Percentiles rank a stretch among this genome's conserved stretches.
These are phyloP conservation scores for Bettongia penicillata DNA, from an alignment of 2,113 vertebrate genomes.

Conservation along the genomic window DNA sequence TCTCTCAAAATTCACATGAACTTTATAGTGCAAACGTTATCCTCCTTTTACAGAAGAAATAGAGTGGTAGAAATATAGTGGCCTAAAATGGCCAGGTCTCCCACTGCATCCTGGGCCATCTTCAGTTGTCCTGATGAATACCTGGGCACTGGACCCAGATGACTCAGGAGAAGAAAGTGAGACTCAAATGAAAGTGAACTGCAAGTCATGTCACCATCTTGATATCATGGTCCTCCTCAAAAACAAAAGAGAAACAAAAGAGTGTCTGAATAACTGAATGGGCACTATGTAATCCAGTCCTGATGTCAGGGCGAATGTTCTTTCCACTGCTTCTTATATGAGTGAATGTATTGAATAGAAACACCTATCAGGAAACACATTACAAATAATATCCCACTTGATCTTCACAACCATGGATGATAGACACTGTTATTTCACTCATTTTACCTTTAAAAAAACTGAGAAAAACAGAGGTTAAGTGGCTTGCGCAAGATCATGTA, in stretches of 20 bases:
- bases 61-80: neutral
- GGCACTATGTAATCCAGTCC: neutral
- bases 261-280: neutral
- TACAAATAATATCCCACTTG: neutral
- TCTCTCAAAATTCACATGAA: neutral
- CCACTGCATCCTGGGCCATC: no score
- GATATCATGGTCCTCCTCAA: no score
- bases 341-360: conserved; percentile 18
- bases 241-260: no score
- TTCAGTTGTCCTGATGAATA: no score
- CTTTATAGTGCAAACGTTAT: neutral
- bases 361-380: neutral
- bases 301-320: neutral
- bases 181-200: no score
- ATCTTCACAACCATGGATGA: neutral
- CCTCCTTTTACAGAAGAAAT: neutral
- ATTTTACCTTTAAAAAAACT: neutral
- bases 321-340: conserved; percentile 17
- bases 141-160: no score
- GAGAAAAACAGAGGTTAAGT: neutral
- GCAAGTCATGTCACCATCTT: no score
- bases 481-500: neutral
- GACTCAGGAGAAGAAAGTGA: no score
- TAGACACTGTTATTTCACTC: neutral
- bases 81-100: no score